Conservation (phyloP, 2,888 invertebrate genomes). For the Hyppa rectilinea region DNA sequence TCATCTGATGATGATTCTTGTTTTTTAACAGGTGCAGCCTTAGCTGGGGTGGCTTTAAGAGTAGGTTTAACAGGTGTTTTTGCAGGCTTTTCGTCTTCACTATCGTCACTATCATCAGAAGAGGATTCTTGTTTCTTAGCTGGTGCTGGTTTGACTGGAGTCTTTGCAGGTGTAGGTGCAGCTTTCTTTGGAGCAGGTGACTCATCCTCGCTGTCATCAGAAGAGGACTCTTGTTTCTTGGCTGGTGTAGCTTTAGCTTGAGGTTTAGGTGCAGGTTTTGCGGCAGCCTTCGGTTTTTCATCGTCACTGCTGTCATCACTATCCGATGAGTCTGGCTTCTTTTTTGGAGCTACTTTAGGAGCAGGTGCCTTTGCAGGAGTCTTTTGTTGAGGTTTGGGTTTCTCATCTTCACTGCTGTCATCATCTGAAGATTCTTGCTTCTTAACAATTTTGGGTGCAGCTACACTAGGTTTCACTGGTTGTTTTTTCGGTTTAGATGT, state of each 20-base stretch:
- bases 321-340: constrained; percentile 61
- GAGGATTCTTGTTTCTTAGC: constrained; percentile 71
- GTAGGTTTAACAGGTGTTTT: constrained; percentile 59
- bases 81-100: constrained; percentile 76
- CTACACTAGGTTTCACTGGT: constrained; percentile 72
- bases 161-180: constrained; percentile 69
- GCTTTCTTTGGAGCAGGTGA: constrained; percentile 62
- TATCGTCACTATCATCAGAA: constrained; percentile 77
- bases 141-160: constrained; percentile 47
- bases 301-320: constrained; percentile 80
- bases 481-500: constrained; percentile 69
- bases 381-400: constrained; percentile 69
- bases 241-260: constrained; percentile 64
- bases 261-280: constrained; percentile 62
- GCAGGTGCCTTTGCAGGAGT: constrained; percentile 67
- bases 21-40: constrained; percentile 59
- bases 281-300: constrained; percentile 75
- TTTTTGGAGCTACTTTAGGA: constrained; percentile 64
- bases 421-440: constrained; percentile 77
- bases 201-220: constrained; percentile 80
- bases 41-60: constrained; percentile 64
- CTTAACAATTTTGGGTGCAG: constrained; percentile 67
- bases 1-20: constrained; percentile 77
- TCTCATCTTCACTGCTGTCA: constrained; percentile 77
- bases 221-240: constrained; percentile 76